phyloP scores from a whole-genome alignment of 2,797 vertebrate species.

The Sus cebifrons region DNA sequence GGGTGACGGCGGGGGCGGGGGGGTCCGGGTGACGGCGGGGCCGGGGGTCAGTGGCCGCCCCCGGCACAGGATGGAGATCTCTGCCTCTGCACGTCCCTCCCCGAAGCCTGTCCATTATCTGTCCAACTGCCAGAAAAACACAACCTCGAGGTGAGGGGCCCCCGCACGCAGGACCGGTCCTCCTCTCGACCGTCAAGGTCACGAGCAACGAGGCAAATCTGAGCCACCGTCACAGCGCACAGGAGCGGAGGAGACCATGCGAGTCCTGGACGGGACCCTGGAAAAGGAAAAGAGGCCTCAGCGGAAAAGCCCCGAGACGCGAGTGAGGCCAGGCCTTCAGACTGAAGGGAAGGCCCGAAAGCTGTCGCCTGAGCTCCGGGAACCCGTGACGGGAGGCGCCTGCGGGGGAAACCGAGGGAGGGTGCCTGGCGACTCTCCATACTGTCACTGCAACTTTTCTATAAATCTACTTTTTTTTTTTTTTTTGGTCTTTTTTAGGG shows the following conservation, averaged over 20 bases:
- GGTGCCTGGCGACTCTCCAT: too few species aligned
- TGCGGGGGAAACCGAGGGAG: accelerated
- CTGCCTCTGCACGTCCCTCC: neutral
- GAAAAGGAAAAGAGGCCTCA: neutral
- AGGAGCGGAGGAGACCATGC: neutral
- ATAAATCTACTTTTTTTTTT: too few species aligned
- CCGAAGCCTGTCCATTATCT: neutral
- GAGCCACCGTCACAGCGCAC: neutral
- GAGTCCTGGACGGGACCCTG: neutral
- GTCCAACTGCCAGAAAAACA: neutral
- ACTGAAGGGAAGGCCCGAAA: accelerated
- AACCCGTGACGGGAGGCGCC: accelerated
- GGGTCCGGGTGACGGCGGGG: too few species aligned
- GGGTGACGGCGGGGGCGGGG: too few species aligned
- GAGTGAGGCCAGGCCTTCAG: accelerated
- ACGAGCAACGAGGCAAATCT: neutral
- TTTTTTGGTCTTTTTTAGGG: too few species aligned
- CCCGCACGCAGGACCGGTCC: too few species aligned
- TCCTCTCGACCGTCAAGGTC: neutral
- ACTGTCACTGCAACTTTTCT: too few species aligned
- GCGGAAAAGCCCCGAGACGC: neutral
- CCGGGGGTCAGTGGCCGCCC: accelerated
- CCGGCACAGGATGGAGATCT: accelerated
- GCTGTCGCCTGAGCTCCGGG: accelerated
- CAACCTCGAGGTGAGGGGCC: too few species aligned